A percentile compares a stretch with the other conserved stretches of the same genome.
Conservation (phyloP, 2,888 invertebrate species). For the Prionchulus punctatus region DNA sequence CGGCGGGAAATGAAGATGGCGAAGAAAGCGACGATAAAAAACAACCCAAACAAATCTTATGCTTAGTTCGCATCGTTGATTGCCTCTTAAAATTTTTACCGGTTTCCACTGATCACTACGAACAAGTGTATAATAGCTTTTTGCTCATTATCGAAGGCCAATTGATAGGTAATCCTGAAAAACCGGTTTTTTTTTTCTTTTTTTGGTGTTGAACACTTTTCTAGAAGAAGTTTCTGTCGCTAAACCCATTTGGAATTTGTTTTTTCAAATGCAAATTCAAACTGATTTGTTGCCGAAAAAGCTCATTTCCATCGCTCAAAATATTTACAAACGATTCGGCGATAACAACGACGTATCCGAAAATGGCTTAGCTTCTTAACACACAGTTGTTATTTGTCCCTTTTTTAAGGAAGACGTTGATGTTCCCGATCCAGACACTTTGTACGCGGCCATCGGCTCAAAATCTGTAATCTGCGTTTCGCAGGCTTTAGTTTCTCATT, state of each 20-base stretch:
- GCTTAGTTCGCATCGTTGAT: background rate
- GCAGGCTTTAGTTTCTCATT: background rate
- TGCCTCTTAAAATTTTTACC: background rate
- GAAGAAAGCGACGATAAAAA: background rate
- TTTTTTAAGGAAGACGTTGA: background rate
- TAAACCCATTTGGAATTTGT: background rate
- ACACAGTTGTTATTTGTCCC: no score
- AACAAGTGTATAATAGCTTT: background rate
- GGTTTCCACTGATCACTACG: background rate
- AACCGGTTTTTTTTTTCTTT: background rate
- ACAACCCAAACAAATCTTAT: background rate
- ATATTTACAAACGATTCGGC: background rate
- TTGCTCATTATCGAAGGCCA: background rate
- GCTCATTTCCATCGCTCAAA: background rate
- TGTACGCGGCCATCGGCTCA: background rate
- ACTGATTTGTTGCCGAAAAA: background rate
- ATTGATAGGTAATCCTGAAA: background rate
- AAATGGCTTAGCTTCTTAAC: background rate
- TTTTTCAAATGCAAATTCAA: background rate
- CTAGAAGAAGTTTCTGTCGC: background rate
- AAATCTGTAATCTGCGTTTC: background rate
- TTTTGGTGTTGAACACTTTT: background rate
- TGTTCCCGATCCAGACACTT: background rate
- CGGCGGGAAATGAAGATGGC: background rate
- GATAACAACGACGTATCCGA: background rate